Conservation (phyloP, 2,888 invertebrate species). For the Phengaris arion region DNA sequence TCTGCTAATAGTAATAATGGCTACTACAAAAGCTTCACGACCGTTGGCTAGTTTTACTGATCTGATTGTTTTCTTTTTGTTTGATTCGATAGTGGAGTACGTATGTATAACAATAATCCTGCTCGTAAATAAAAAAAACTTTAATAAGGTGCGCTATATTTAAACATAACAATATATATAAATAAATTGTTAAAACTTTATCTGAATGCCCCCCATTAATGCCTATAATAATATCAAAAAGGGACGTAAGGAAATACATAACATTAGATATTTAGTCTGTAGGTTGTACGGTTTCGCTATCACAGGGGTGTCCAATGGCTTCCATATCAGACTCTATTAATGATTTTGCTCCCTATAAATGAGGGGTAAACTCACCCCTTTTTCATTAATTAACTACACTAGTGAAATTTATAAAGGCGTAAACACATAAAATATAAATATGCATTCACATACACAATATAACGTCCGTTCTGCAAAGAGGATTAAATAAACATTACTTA, state of each 20-base stretch:
- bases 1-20: constrained; percentile 26
- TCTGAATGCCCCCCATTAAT: not conserved
- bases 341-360: constrained; percentile 31
- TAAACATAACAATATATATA: not conserved
- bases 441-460: not conserved
- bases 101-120: not conserved
- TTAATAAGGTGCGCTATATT: not conserved
- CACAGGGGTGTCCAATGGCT: constrained; percentile 37
- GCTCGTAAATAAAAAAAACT: not conserved
- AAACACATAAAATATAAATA: not conserved
- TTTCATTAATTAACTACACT: not conserved
- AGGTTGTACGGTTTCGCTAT: constrained; percentile 34
- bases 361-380: not conserved
- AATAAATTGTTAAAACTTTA: not conserved
- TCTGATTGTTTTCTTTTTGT: constrained; percentile 8
- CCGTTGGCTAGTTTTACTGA: constrained; percentile 27
- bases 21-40: constrained; percentile 23
- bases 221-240: not conserved
- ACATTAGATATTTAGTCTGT: constrained; percentile 8
- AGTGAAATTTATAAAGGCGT: not conserved
- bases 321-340: constrained; percentile 40
- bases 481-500: not conserved
- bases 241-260: constrained; percentile 10
- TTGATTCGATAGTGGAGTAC: not conserved
- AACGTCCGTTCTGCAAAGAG: not conserved